Base-by-base conservation (phyloP, 2,113 vertebrate genomes). In the Xiphias gladius region DNA sequence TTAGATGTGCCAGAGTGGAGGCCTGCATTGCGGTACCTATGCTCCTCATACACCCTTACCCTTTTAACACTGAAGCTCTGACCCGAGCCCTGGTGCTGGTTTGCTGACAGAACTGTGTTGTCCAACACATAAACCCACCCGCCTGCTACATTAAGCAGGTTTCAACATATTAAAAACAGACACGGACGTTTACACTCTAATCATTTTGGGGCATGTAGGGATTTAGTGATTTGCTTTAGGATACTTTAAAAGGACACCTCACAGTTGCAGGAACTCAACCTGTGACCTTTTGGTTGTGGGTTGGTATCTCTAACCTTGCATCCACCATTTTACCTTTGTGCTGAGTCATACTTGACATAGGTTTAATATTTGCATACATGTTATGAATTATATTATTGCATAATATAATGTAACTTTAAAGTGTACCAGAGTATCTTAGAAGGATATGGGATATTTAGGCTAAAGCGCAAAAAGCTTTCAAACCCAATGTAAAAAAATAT, bases 11-110 rank as follows among this genome's bases (percentile, higher is more conserved):
- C 73, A 73, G 80, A 91, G 89, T 69, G 59, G 73, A 89, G 74
- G 82, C 43, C 91, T 92, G 93, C 91, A 92, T 80, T 93, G 90
- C 91, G 59, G 86, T 83, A 86, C 86, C 79, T 79, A 78, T 84
- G 79, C 78, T 79, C 79, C 86, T 85, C 77, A 71, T 43, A 66
- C 82, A 86, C 87, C 39, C 77, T 88, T 87, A 84, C 82, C 87
- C 84, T 90, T 88, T 89, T 82, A 85, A 66, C 84, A 59, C 75
- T 69, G 92, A 79, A 80, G 84, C 80, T 63, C 79, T 89, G 73
- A 86, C 85, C 90, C 63, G 26, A 69, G 75, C 39, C 62, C 19
- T 4, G 37, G 16, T 1, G 5, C 83, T 55, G 63, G 62, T 70
- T 43, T 74, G 41, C 46, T 26, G 30, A 76, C 52, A 77, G 26